Percentiles rank a stretch among this genome's conserved stretches.
phyloP scores from a whole-genome alignment of 2,888 invertebrate species.

The Patella pellucida region DNA sequence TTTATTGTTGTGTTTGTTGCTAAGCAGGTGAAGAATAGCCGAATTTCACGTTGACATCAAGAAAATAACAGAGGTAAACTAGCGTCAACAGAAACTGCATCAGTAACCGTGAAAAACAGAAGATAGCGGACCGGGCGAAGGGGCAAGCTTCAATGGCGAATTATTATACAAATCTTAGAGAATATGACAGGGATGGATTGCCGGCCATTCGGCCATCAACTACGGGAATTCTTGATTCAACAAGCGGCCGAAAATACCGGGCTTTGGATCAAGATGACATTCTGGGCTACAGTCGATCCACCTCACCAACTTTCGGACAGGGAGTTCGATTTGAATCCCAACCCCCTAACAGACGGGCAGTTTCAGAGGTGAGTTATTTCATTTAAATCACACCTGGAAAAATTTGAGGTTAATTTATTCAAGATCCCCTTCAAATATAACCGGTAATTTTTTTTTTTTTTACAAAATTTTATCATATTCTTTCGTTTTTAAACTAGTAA shows the following conservation, averaged over 20 bases:
- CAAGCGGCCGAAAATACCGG: constrained; percentile 35
- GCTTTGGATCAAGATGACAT: constrained; percentile 42
- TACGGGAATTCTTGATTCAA: constrained; percentile 26
- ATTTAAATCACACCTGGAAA: no score
- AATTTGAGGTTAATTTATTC: no score
- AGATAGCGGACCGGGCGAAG: no score
- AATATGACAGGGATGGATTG: constrained; percentile 1
- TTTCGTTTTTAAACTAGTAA: no score
- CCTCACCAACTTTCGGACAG: constrained; percentile 23
- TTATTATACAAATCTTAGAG: not conserved
- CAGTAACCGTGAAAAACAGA: not conserved
- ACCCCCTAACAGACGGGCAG: not conserved
- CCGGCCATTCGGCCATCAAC: constrained; percentile 12
- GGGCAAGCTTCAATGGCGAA: no score
- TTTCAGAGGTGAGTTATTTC: not conserved
- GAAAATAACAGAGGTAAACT: constrained; percentile 8
- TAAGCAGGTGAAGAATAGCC: not conserved
- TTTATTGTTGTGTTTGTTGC: constrained; percentile 5
- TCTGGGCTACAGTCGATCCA: constrained; percentile 30
- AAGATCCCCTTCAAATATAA: no score
- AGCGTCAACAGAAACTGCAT: not conserved
- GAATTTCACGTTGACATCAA: constrained; percentile 8
- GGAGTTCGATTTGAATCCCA: not conserved
- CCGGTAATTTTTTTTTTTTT: no score
- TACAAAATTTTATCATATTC: no score